A percentile compares a stretch with the other conserved stretches of the same genome.
phyloP scores from a whole-genome alignment of 2,797 vertebrate species.

The Diplodus puntazzo region DNA sequence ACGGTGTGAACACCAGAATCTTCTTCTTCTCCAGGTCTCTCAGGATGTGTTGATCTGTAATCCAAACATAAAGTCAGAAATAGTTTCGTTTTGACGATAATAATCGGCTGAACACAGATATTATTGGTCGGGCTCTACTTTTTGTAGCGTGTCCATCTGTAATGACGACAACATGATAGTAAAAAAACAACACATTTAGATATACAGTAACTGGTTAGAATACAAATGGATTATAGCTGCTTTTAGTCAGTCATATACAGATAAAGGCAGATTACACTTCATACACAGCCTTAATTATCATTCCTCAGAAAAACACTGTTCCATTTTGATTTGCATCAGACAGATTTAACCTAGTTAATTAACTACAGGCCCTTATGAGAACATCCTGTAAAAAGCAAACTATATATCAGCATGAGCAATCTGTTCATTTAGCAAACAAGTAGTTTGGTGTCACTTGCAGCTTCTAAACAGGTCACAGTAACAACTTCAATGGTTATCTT shows the following conservation, averaged over 20 bases:
- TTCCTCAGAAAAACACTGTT: not conserved
- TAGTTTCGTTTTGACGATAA: too few species aligned
- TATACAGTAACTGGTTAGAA: not conserved
- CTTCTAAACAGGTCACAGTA: conserved; percentile 27
- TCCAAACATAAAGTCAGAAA: not conserved
- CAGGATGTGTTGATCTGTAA: conserved; percentile 83
- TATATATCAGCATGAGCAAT: not conserved
- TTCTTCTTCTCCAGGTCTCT: conserved; percentile 82
- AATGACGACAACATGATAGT: too few species aligned
- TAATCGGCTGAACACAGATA: too few species aligned
- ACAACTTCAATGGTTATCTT: conserved; percentile 14
- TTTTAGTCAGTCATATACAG: not conserved
- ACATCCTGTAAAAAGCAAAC: conserved; percentile 1
- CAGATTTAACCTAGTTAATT: conserved; percentile 18
- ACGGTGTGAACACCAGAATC: conserved; percentile 85
- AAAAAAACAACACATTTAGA: too few species aligned
- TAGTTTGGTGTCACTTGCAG: rapidly evolving
- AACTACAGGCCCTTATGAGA: not conserved
- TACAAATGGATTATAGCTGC: not conserved
- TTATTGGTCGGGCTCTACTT: too few species aligned
- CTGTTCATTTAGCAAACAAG: conserved; percentile 19
- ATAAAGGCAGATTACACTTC: not conserved
- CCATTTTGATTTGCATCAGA: conserved; percentile 11
- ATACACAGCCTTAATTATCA: not conserved
- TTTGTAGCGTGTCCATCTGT: too few species aligned